phyloP scores from a whole-genome alignment of 2,888 invertebrate genomes.

The Gonocerus acuteangulatus region DNA sequence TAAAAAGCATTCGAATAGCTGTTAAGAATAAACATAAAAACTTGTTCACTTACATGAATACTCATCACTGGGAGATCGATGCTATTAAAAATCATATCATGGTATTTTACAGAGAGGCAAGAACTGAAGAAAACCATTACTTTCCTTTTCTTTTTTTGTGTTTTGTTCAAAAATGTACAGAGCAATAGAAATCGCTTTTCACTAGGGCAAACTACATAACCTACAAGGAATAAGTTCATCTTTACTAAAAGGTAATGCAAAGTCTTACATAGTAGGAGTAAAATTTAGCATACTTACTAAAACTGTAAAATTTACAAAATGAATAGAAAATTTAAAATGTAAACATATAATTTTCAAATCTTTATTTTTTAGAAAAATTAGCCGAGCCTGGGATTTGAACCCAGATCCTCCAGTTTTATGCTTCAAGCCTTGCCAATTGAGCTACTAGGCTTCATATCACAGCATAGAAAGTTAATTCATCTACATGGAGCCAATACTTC shows the following conservation, averaged over 20 bases:
- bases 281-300: too few relatives aligned
- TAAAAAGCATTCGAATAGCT: not conserved
- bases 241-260: not conserved
- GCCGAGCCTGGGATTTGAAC: too few relatives aligned
- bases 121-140: slow-evolving; percentile 93
- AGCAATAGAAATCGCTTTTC: slow-evolving; percentile 88
- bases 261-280: not conserved
- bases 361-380: too few relatives aligned
- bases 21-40: too few relatives aligned
- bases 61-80: slow-evolving; percentile 91
- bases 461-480: too few relatives aligned
- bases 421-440: too few relatives aligned
- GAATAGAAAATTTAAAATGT: too few relatives aligned
- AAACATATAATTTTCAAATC: too few relatives aligned
- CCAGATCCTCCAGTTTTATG: too few relatives aligned
- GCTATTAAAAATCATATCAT: slow-evolving; percentile 91
- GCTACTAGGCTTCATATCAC: too few relatives aligned
- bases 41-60: slow-evolving; percentile 72
- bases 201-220: slow-evolving; percentile 89
- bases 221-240: slow-evolving; percentile 42
- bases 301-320: too few relatives aligned
- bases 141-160: slow-evolving; percentile 82
- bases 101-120: slow-evolving; percentile 94
- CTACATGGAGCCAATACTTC: too few relatives aligned
- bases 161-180: slow-evolving; percentile 94